Conservation (phyloP, 2,888 invertebrate species). For the Parnassius glacialis region DNA sequence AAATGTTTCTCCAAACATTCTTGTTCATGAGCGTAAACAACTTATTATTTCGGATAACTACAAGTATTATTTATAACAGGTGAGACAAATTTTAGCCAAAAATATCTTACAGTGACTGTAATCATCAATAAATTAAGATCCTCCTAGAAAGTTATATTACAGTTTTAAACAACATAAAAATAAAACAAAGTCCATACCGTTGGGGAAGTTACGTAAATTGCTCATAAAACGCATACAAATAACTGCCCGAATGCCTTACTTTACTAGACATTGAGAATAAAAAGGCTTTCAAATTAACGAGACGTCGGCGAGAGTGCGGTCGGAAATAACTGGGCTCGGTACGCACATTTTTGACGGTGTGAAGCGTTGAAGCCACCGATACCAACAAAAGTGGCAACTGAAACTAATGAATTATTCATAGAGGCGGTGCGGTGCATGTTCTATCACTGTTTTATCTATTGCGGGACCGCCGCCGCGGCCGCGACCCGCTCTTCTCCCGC, state of each 20-base stretch:
- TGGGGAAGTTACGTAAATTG: conserved; percentile 12
- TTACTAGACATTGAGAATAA: conserved; percentile 19
- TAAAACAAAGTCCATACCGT: conserved; percentile 1
- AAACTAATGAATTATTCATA: conserved; percentile 81
- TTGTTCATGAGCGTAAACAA: too few relatives aligned
- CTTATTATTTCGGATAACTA: too few relatives aligned
- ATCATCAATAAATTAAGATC: too few relatives aligned
- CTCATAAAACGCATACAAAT: conserved; percentile 16
- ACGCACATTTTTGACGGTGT: conserved; percentile 76
- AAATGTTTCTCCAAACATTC: too few relatives aligned
- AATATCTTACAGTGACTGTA: too few relatives aligned
- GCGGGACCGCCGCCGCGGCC: conserved; percentile 50
- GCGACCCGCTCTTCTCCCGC: conserved; percentile 51
- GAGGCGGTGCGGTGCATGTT: conserved; percentile 79
- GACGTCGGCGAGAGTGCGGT: conserved; percentile 57
- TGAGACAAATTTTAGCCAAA: too few relatives aligned
- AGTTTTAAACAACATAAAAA: background rate
- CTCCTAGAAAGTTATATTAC: too few relatives aligned
- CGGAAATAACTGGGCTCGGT: conserved; percentile 71
- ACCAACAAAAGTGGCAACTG: conserved; percentile 80
- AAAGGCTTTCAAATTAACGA: conserved; percentile 35
- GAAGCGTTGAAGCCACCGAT: conserved; percentile 79
- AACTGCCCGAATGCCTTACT: conserved; percentile 20
- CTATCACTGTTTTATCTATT: conserved; percentile 83
- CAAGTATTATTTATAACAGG: too few relatives aligned